phyloP scores from a whole-genome alignment of 2,797 vertebrate genomes.

The Synaphobranchus kaupii region DNA sequence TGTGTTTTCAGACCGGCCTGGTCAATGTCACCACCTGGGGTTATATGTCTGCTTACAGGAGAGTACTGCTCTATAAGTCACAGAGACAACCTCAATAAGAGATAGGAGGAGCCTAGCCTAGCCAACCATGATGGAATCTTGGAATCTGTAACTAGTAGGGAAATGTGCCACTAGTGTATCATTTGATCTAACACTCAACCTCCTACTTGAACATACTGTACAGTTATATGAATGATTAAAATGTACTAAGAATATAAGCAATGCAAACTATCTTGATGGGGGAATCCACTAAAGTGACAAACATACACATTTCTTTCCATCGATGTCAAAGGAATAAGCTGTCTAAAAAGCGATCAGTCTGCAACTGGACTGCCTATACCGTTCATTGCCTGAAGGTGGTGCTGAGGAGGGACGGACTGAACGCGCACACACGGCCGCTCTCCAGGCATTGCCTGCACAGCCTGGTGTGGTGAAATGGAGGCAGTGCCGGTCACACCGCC shows the following conservation, averaged over 20 bases:
- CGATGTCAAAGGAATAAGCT: not conserved
- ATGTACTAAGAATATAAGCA: not conserved
- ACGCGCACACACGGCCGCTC: no score
- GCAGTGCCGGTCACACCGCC: not conserved
- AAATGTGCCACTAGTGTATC: not conserved
- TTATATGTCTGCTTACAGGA: not conserved
- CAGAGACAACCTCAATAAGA: not conserved
- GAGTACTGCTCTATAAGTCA: no score
- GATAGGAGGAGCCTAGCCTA: not conserved
- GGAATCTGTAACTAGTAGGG: not conserved
- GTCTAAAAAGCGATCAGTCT: not conserved
- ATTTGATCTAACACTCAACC: not conserved
- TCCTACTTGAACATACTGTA: not conserved
- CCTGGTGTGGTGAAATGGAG: no score
- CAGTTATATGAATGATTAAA: not conserved
- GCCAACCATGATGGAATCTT: not conserved
- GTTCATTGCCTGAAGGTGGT: not conserved
- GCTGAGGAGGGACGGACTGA: not conserved
- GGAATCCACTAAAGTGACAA: not conserved
- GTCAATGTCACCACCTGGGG: not conserved
- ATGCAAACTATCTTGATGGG: not conserved
- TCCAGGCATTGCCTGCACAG: not conserved
- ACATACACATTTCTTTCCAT: not conserved
- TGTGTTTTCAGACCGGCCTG: not conserved
- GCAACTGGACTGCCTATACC: not conserved